Evolutionary conservation across 2,113 vertebrate genomes (phyloP).

Genomic region (Hypocryptadius cinnamomeus): DNA sequence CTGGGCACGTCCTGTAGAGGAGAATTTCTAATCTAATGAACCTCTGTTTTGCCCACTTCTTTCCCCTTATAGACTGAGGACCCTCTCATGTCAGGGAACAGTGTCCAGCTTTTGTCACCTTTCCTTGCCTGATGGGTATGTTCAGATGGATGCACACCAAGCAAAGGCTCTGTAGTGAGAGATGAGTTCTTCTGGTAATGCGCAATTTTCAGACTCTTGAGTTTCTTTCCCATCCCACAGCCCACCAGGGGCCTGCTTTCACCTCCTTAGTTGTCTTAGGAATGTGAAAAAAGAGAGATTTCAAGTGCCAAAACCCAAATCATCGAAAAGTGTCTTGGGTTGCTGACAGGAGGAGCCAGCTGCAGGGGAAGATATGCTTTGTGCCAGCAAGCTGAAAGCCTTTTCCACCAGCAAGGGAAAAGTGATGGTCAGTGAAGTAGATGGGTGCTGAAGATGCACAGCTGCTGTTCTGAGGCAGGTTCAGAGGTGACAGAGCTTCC

Average conservation of each 20-base stretch:
- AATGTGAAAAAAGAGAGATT: neutral
- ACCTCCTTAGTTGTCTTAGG: neutral
- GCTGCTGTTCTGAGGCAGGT: neutral
- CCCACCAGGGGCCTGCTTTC: neutral
- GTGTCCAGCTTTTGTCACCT: neutral
- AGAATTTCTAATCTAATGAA: neutral
- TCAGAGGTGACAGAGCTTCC: neutral
- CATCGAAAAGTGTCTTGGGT: neutral
- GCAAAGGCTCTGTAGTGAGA: neutral
- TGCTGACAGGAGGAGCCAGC: neutral
- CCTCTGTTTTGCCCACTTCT: neutral
- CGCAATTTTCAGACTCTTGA: neutral
- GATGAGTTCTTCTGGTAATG: neutral
- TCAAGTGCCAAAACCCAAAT: neutral
- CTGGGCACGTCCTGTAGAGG: too few species aligned
- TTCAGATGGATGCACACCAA: neutral
- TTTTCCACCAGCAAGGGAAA: neutral
- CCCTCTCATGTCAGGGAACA: neutral
- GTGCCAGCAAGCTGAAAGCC: neutral
- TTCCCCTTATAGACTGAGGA: neutral
- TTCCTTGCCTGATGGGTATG: neutral
- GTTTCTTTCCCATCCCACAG: neutral
- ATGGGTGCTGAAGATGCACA: neutral
- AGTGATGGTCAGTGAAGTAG: neutral
- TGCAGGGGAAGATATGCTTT: neutral